Evolutionary conservation across 2,113 vertebrate genomes (phyloP).

Genomic region (Panthera leo): DNA sequence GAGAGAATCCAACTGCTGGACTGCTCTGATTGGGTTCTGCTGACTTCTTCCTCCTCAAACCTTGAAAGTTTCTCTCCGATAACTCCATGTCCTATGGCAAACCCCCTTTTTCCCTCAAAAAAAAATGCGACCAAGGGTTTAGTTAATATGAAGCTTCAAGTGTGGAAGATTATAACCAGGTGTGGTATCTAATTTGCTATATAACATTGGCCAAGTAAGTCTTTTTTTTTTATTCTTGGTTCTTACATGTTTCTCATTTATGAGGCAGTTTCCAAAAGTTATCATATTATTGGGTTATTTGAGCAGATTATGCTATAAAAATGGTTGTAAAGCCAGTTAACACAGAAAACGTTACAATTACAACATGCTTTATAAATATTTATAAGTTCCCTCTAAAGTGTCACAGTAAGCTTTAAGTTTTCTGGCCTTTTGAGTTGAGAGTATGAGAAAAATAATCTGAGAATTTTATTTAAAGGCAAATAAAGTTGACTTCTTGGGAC

Average conservation of each 20-base stretch:
- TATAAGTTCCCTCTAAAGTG: not conserved
- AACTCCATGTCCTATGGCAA: not conserved
- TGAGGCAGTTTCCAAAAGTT: conserved; percentile 13
- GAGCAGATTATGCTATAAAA: conserved; percentile 3
- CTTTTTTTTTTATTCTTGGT: not conserved
- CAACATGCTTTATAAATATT: not conserved
- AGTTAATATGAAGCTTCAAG: not conserved
- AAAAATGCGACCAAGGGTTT: not conserved
- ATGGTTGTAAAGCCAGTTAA: not conserved
- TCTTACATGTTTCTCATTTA: not conserved
- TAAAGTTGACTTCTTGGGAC: not conserved
- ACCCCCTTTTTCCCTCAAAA: not conserved
- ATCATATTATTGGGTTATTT: not conserved
- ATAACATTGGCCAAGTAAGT: not conserved
- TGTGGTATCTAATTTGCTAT: not conserved
- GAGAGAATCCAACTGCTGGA: not conserved
- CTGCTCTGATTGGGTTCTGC: too few species aligned
- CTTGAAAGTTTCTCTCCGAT: not conserved
- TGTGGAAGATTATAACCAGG: not conserved
- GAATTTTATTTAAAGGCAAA: not conserved
- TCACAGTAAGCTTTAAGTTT: conserved; percentile 31
- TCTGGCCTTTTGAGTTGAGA: not conserved
- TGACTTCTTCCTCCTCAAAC: not conserved
- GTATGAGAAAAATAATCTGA: conserved; percentile 26
- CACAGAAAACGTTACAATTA: not conserved